Evolutionary conservation across 1,140 invertebrate species (phyloP), one percentile per base, ranked within the genome.

Genomic region (Kradibia gibbosae): DNA sequence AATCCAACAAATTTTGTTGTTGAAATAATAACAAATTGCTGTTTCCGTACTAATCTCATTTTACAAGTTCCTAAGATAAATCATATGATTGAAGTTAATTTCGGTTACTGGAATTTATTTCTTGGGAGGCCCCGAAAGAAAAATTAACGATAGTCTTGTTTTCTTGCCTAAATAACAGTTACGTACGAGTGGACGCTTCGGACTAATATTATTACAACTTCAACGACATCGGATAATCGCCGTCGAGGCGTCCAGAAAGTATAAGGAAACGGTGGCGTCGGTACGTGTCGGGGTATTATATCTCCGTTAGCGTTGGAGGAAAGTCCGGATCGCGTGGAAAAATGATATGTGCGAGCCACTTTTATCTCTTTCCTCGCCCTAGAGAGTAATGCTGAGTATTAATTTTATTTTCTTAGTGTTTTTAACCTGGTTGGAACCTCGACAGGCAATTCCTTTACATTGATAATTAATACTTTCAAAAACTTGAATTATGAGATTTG

Each of bases 251-350:
- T 11, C 10, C 20, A 25, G 10, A 70, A 76, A 53, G 73, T 36
- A 25, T 13, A n/a, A n/a, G 15, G 17, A 60, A 76, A 62, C 39
- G 62, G 39, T 42, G 42, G n/a, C n/a, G n/a, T n/a, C n/a, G 31
- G 5, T 48, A 34, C 11, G 34, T 42, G 13, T 5, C 5, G n/a
- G 31, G 5, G 34, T 60, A 25, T 17, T 65, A 31, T 48, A 45
- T 77, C 75, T 45, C 65, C 57, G 48, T 62, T 77, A 60, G 25
- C 31, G 28, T 55, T 45, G 42, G n/a, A 55, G 72, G 62, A 84
- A 85, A 84, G 82, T 83, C 82, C 81, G 80, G 55, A 85, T 77
- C 82, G 81, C 83, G 82, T 76, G 74, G 31, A 84, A 85, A 85
- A 83, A 85, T 86, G 85, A 86, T 83, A 84, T 85, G 84, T 71